Conservation (phyloP, 2,888 invertebrate species). For the Drosophila diplacantha region DNA sequence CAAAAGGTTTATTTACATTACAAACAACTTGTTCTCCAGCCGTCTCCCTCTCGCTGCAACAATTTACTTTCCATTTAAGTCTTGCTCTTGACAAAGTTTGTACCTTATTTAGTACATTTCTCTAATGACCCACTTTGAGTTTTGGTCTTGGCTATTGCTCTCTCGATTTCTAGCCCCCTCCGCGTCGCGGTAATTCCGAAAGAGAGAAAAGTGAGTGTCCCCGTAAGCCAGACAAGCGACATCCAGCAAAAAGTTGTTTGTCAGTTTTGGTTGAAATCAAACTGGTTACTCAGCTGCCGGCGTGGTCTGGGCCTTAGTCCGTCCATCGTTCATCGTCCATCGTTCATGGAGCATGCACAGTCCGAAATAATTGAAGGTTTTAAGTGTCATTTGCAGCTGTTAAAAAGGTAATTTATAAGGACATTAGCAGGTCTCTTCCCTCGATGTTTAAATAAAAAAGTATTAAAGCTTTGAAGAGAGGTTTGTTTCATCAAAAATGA, state of each 20-base stretch:
- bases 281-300: conserved; percentile 59
- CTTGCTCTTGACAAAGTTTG: conserved; percentile 69
- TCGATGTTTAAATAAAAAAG: neutral
- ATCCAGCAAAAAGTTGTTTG: conserved; percentile 65
- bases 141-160: conserved; percentile 52
- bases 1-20: conserved; percentile 69
- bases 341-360: conserved; percentile 8
- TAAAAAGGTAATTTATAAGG: neutral
- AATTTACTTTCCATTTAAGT: conserved; percentile 69
- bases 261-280: conserved; percentile 69
- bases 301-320: conserved; percentile 10
- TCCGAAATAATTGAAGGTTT: conserved; percentile 7
- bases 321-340: conserved; percentile 16
- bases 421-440: too few relatives aligned
- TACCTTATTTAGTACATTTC: conserved; percentile 73
- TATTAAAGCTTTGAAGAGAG: neutral
- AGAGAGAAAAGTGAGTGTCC: conserved; percentile 63
- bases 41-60: conserved; percentile 39
- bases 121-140: conserved; percentile 70
- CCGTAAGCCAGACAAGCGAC: conserved; percentile 65
- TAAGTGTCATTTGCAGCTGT: neutral
- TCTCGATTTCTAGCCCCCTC: conserved; percentile 15
- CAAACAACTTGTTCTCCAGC: conserved; percentile 49
- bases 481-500: neutral
- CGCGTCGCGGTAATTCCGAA: conserved; percentile 49